phyloP scores from a whole-genome alignment of 2,797 vertebrate species.

The Ataeniobius toweri region DNA sequence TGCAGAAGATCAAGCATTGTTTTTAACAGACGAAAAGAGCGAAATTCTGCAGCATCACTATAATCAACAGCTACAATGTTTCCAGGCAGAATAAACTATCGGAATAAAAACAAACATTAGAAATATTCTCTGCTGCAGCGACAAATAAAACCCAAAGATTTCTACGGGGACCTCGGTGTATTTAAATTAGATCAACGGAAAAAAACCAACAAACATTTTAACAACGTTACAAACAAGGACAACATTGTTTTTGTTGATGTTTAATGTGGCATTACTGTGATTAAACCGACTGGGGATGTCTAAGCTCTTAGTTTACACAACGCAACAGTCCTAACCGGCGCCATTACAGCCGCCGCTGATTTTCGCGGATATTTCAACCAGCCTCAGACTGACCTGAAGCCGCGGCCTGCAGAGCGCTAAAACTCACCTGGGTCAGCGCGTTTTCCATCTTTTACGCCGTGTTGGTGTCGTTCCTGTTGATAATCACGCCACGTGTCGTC shows the following conservation, averaged over 20 bases:
- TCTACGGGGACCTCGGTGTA: neutral
- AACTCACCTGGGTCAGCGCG: conserved; percentile 4
- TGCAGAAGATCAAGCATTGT: neutral
- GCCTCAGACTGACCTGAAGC: neutral
- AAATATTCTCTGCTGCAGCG: neutral
- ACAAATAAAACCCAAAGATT: neutral
- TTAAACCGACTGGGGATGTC: neutral
- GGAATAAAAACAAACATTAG: neutral
- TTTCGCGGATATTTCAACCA: neutral
- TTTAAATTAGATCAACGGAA: neutral
- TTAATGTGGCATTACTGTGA: neutral
- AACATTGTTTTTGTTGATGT: too few relatives aligned
- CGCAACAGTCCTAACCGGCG: neutral
- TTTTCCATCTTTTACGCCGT: conserved; percentile 7
- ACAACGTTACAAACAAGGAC: neutral
- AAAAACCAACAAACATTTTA: neutral
- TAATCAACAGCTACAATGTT: neutral
- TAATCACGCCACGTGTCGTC: neutral
- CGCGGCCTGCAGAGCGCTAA: neutral
- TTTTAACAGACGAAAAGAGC: neutral
- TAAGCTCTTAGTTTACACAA: neutral
- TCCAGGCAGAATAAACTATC: too few relatives aligned
- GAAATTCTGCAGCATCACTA: neutral
- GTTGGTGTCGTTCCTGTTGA: neutral
- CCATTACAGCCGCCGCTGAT: neutral